Evolutionary conservation across 2,113 vertebrate species (phyloP).

Genomic region (Caretta caretta): DNA sequence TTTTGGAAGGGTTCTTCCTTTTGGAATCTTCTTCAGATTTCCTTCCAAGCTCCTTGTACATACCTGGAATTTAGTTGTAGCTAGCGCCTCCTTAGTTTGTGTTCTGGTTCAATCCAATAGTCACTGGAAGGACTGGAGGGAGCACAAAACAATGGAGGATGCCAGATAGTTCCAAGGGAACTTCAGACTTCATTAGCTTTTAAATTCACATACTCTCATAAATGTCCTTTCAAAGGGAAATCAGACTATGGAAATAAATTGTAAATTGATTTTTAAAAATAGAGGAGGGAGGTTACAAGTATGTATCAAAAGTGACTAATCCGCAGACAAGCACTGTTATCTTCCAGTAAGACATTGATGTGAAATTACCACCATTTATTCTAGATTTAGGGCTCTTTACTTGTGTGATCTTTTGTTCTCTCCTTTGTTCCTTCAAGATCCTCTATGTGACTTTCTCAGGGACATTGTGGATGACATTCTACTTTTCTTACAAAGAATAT

Average conservation of each 20-base stretch:
- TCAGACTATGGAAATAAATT: slow-evolving; percentile 36
- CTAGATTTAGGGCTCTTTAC: background rate
- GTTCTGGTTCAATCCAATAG: background rate
- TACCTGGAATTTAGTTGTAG: background rate
- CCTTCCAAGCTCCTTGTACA: background rate
- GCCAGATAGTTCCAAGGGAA: slow-evolving; percentile 25
- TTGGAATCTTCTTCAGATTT: background rate
- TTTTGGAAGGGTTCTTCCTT: background rate
- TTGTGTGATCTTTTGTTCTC: background rate
- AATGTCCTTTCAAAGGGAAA: slow-evolving; percentile 60
- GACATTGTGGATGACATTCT: background rate
- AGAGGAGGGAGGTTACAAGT: background rate
- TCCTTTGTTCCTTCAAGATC: background rate
- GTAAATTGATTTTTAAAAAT: slow-evolving; percentile 43
- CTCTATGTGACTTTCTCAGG: background rate
- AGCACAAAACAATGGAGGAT: background rate
- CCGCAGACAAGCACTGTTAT: background rate
- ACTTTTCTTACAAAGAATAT: background rate
- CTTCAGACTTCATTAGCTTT: slow-evolving; percentile 57
- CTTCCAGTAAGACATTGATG: background rate
- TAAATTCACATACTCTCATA: slow-evolving; percentile 51
- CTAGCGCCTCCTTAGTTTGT: background rate
- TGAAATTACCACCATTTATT: slow-evolving; percentile 25
- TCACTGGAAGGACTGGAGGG: background rate
- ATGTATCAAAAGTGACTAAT: slow-evolving; percentile 49